Evolutionary conservation across 1,140 invertebrate species (phyloP).

Genomic region (Hetaerina americana): DNA sequence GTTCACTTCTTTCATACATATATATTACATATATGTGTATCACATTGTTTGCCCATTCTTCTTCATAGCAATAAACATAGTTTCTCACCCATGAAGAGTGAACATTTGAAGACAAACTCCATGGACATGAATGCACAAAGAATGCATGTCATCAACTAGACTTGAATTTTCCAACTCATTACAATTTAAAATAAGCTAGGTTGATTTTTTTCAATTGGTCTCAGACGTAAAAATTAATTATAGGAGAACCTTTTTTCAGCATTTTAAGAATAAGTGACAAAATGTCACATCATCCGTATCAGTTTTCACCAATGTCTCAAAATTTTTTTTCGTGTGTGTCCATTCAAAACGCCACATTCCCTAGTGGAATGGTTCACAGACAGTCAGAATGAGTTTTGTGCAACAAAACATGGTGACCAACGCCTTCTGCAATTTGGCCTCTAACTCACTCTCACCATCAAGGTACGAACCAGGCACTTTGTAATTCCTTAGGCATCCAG

Average conservation of each 20-base stretch:
- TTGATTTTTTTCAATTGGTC: background rate
- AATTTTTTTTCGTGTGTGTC: background rate
- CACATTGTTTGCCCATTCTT: background rate
- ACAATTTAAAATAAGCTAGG: slow-evolving; percentile 1
- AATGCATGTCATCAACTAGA: background rate
- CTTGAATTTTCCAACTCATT: background rate
- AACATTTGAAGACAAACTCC: background rate
- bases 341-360: background rate
- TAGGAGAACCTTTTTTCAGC: background rate
- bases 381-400: background rate
- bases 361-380: background rate
- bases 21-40: background rate
- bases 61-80: background rate
- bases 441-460: slow-evolving; percentile 1
- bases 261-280: background rate
- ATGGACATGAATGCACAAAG: background rate
- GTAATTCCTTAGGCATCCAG: background rate
- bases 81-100: background rate
- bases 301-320: background rate
- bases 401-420: background rate
- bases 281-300: slow-evolving; percentile 3
- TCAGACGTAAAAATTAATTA: background rate
- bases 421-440: background rate
- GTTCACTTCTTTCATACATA: background rate
- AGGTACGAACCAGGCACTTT: background rate